Evolutionary conservation across 2,888 invertebrate species (phyloP).

Genomic region (Phanerotoma sp.): DNA sequence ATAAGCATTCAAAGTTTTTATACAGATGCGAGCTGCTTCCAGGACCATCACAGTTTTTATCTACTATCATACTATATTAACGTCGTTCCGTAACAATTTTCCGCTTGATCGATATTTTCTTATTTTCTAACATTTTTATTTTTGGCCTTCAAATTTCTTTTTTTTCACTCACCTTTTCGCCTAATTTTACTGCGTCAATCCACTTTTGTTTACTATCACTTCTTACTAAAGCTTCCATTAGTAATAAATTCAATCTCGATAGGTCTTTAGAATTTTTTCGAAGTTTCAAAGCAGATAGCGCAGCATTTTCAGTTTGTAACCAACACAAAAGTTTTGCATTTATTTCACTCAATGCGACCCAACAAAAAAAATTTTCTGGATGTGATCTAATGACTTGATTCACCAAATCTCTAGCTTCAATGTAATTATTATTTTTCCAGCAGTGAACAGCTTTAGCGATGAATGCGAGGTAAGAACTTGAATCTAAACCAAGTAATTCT

Average conservation of each 20-base stretch:
- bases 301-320: slow-evolving; percentile 58
- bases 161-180: slow-evolving; percentile 47
- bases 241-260: slow-evolving; percentile 44
- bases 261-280: slow-evolving; percentile 44
- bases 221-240: slow-evolving; percentile 56
- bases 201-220: slow-evolving; percentile 60
- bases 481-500: slow-evolving; percentile 61
- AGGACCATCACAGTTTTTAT: too few species aligned
- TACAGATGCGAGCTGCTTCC: too few species aligned
- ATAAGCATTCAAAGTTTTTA: too few species aligned
- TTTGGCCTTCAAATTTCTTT: slow-evolving; percentile 1
- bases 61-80: too few species aligned
- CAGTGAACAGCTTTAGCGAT: slow-evolving; percentile 65
- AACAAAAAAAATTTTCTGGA: slow-evolving; percentile 58
- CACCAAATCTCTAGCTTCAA: slow-evolving; percentile 62
- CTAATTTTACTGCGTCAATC: slow-evolving; percentile 50
- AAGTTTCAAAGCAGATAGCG: slow-evolving; percentile 52
- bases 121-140: too few species aligned
- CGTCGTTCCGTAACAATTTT: too few species aligned
- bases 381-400: slow-evolving; percentile 55
- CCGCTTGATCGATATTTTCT: too few species aligned
- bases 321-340: slow-evolving; percentile 60
- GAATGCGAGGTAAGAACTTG: slow-evolving; percentile 64
- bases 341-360: slow-evolving; percentile 59
- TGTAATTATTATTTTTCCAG: slow-evolving; percentile 60